Conservation (phyloP, 2,113 vertebrate genomes). For the Ammospiza caudacuta region DNA sequence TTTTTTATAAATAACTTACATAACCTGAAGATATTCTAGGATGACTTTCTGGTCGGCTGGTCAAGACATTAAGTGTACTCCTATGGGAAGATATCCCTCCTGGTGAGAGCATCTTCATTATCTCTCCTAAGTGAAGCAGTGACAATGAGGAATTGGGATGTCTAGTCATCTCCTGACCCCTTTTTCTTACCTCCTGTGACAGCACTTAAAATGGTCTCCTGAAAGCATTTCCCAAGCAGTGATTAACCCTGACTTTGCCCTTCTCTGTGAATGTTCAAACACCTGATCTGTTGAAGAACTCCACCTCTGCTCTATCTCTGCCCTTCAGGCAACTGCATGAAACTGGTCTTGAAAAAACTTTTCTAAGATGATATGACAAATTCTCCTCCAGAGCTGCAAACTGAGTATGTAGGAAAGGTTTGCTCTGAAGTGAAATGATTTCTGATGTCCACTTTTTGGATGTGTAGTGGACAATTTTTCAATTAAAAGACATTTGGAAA, state of each 20-base stretch:
- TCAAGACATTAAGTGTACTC: neutral
- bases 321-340: neutral
- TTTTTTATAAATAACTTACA: conserved; percentile 17
- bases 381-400: neutral
- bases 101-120: neutral
- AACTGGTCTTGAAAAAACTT: neutral
- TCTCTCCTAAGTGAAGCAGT: neutral
- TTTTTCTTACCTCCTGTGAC: neutral
- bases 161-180: neutral
- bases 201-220: neutral
- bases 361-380: neutral
- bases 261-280: neutral
- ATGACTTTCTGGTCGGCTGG: neutral
- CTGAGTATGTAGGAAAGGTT: neutral
- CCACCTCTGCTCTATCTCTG: neutral
- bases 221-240: neutral
- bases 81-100: neutral
- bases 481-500: neutral
- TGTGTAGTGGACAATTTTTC: neutral
- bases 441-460: neutral
- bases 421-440: neutral
- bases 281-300: neutral
- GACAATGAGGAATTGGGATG: neutral
- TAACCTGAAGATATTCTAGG: neutral
- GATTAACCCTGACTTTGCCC: neutral